Evolutionary conservation across 2,888 invertebrate genomes (phyloP).

Genomic region (Poecilobothrus nobilitatus): DNA sequence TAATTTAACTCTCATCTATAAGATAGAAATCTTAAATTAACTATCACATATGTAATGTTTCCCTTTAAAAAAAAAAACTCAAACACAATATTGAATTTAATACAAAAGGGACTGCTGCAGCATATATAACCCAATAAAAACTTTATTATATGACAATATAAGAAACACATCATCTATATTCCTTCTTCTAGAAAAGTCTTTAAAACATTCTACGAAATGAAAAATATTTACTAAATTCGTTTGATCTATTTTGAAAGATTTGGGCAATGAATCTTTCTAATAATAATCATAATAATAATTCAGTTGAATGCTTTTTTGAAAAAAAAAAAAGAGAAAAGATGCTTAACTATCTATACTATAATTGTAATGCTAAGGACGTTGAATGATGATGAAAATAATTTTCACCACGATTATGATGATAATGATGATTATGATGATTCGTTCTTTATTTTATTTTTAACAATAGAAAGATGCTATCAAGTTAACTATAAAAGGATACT

Average conservation of each 20-base stretch:
- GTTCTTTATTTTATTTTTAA: neutral
- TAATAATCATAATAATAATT: neutral
- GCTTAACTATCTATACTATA: too few species aligned
- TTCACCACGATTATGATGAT: neutral
- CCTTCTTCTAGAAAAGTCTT: too few species aligned
- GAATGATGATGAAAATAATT: too few species aligned
- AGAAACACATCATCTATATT: too few species aligned
- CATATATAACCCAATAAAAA: too few species aligned
- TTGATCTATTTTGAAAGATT: neutral
- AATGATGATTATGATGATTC: neutral
- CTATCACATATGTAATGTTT: neutral
- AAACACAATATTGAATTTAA: too few species aligned
- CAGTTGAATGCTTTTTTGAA: neutral
- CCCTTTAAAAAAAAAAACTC: neutral
- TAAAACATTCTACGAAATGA: too few species aligned
- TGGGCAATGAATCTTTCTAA: neutral
- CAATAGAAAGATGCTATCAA: neutral
- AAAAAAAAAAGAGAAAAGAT: too few species aligned
- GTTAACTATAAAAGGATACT: neutral
- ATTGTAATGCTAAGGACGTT: too few species aligned
- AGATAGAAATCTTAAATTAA: conserved; percentile 1
- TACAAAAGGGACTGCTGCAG: too few species aligned
- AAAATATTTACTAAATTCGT: too few species aligned
- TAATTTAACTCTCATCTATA: neutral
- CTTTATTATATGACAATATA: too few species aligned